Conservation (phyloP, 1,140 invertebrate species). For the Drosophila sp. region DNA sequence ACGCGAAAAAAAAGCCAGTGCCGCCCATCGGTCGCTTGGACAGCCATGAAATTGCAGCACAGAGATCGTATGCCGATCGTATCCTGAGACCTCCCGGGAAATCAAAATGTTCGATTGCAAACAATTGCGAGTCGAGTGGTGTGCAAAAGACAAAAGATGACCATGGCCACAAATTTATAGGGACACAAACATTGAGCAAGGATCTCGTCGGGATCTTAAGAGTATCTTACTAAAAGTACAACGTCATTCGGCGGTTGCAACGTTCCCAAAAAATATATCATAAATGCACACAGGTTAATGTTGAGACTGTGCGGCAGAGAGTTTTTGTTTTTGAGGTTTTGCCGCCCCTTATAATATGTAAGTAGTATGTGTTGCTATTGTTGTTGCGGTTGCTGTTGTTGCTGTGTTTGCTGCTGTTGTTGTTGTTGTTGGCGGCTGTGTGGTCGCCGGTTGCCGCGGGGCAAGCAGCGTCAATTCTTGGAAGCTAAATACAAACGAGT, state of each 20-base stretch:
- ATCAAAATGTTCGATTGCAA: constrained; percentile 77
- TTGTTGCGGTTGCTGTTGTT: constrained; percentile 10
- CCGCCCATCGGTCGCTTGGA: constrained; percentile 54
- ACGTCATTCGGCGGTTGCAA: constrained; percentile 61
- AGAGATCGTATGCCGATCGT: constrained; percentile 14
- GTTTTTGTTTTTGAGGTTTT: constrained; percentile 68
- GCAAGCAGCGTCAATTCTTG: constrained; percentile 43
- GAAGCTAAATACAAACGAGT: constrained; percentile 68
- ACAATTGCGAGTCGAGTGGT: constrained; percentile 69
- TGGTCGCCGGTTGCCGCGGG: constrained; percentile 47
- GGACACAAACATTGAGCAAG: constrained; percentile 69
- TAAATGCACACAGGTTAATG: constrained; percentile 73
- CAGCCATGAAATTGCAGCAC: constrained; percentile 67
- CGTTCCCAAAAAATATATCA: constrained; percentile 67
- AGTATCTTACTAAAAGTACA: constrained; percentile 73
- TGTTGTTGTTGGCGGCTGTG: constrained; percentile 43
- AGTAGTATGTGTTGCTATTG: constrained; percentile 38
- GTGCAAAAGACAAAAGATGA: constrained; percentile 63
- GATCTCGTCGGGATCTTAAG: constrained; percentile 44
- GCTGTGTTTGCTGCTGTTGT: constrained; percentile 3
- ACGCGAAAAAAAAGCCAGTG: constrained; percentile 74
- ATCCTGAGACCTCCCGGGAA: constrained; percentile 70
- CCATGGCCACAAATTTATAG: constrained; percentile 58
- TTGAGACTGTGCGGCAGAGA: not conserved
- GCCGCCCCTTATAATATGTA: constrained; percentile 55